Conservation (phyloP, 2,113 vertebrate species). For the Tetrax tetrax region DNA sequence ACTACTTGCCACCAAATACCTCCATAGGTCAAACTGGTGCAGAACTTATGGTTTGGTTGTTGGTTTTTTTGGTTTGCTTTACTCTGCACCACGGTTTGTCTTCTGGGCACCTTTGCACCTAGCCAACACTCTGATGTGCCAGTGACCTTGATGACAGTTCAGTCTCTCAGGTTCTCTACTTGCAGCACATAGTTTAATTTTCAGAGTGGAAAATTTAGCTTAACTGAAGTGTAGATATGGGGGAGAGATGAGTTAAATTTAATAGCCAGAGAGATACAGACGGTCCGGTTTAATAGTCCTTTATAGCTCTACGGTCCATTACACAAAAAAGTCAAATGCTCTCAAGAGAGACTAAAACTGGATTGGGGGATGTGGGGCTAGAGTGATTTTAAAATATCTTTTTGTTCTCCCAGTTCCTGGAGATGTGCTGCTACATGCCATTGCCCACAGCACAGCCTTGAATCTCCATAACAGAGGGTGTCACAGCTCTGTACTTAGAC, state of each 20-base stretch:
- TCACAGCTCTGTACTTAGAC: neutral
- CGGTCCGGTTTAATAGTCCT: neutral
- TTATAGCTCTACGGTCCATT: neutral
- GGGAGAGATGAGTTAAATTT: neutral
- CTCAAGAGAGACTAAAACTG: neutral
- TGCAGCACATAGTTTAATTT: neutral
- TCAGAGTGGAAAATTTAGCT: neutral
- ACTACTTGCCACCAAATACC: neutral
- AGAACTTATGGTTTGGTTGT: neutral
- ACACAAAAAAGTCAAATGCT: neutral
- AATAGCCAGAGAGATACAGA: neutral
- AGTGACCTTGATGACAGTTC: neutral
- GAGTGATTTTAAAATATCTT: neutral
- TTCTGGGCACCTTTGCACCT: neutral
- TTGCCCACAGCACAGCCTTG: neutral
- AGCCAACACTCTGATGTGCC: neutral
- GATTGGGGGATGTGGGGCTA: neutral
- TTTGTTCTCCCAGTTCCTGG: neutral
- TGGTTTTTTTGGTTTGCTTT: neutral
- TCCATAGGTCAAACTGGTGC: neutral
- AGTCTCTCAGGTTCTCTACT: neutral
- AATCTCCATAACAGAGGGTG: accelerated
- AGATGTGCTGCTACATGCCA: neutral
- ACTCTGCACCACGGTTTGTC: neutral
- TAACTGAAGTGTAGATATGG: neutral